Evolutionary conservation across 1,140 invertebrate species (phyloP).

Genomic region (Batillaria attramentaria): DNA sequence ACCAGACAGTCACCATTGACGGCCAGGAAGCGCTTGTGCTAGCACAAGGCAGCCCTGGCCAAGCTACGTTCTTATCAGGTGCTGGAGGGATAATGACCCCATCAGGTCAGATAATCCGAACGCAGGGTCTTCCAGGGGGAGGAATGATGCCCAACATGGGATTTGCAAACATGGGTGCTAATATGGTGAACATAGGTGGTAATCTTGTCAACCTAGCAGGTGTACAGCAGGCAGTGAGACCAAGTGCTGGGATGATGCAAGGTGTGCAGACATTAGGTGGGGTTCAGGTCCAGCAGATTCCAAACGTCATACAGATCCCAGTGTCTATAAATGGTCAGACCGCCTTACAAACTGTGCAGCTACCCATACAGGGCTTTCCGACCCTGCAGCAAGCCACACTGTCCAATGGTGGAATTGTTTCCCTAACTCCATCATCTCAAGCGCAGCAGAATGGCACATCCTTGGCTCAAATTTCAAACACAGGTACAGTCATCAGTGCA

Average conservation of each 20-base stretch:
- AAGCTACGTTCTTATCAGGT: slow-evolving; percentile 69
- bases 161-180: slow-evolving; percentile 63
- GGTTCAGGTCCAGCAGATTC: slow-evolving; percentile 52
- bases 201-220: slow-evolving; percentile 50
- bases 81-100: slow-evolving; percentile 73
- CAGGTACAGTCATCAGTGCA: not conserved
- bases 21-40: slow-evolving; percentile 93
- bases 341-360: slow-evolving; percentile 54
- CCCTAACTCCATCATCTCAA: slow-evolving; percentile 26
- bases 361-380: slow-evolving; percentile 75
- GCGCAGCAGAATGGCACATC: not conserved
- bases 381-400: slow-evolving; percentile 78
- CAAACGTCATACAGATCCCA: slow-evolving; percentile 74
- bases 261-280: slow-evolving; percentile 79
- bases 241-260: slow-evolving; percentile 72
- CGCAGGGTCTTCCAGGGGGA: slow-evolving; percentile 45
- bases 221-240: slow-evolving; percentile 41
- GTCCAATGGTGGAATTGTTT: slow-evolving; percentile 55
- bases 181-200: slow-evolving; percentile 56
- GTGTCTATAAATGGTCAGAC: slow-evolving; percentile 91
- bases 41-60: slow-evolving; percentile 72
- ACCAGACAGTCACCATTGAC: slow-evolving; percentile 93
- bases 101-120: slow-evolving; percentile 79
- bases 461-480: slow-evolving; percentile 17
- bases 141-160: slow-evolving; percentile 49